Evolutionary conservation across 1,140 invertebrate species (phyloP).

Genomic region (Physella acuta): DNA sequence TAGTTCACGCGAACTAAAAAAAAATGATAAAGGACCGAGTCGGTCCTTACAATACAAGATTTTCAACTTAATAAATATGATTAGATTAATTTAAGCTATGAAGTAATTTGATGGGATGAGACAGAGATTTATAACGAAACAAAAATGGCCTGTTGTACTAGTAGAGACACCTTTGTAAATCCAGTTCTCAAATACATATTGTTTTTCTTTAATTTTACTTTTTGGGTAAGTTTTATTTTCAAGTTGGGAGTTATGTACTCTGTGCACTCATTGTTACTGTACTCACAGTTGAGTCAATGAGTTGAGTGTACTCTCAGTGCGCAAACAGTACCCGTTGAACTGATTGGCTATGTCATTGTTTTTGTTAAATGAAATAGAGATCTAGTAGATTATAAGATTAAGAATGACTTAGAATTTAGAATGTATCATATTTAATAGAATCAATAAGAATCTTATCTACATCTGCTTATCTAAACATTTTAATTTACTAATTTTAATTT

Average conservation of each 20-base stretch:
- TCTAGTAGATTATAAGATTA: not conserved
- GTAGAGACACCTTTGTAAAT: slow-evolving; percentile 69
- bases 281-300: not conserved
- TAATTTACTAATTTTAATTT: no score
- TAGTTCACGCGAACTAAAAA: no score
- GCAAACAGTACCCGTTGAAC: not conserved
- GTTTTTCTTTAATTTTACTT: slow-evolving; percentile 88
- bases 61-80: no score
- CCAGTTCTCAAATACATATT: slow-evolving; percentile 93
- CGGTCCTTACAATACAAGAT: no score
- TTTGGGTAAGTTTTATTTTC: slow-evolving; percentile 73
- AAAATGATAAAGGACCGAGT: no score
- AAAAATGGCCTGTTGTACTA: slow-evolving; percentile 23
- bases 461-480: no score
- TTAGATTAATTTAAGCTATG: no score
- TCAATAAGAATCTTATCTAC: not conserved
- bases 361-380: not conserved
- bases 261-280: not conserved
- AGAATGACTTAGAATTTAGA: not conserved
- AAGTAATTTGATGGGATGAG: no score
- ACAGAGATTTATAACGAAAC: no score
- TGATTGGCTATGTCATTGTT: not conserved
- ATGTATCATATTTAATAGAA: not conserved
- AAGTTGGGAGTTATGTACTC: not conserved
- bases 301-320: not conserved